phyloP scores from a whole-genome alignment of 1,140 invertebrate species.

The Caenorhabditis brenneri region DNA sequence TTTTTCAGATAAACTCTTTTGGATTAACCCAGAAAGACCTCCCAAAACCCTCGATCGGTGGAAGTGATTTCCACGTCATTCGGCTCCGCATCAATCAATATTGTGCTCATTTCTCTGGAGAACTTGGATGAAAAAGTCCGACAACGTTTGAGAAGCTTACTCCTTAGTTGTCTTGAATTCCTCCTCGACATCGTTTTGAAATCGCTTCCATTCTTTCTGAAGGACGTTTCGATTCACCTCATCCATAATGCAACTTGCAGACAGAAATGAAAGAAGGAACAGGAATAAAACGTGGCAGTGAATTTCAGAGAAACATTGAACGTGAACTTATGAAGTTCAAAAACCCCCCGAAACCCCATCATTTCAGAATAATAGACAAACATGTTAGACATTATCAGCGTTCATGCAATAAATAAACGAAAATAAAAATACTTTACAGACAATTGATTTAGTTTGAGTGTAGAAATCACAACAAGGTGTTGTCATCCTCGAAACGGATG shows the following conservation, averaged over 20 bases:
- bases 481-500: slow-evolving; percentile 3
- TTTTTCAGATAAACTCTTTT: background rate
- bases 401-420: slow-evolving; percentile 28
- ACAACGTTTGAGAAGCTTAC: background rate
- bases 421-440: slow-evolving; percentile 39
- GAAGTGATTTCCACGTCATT: background rate
- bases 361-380: too few species aligned
- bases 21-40: background rate
- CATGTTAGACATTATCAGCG: background rate
- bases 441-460: background rate
- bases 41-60: background rate
- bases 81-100: background rate
- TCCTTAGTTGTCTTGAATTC: background rate
- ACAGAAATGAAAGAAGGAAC: background rate
- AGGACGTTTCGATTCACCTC: background rate
- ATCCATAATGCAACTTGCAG: background rate
- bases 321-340: too few species aligned
- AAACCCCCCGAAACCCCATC: too few species aligned
- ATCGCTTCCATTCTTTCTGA: background rate
- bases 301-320: too few species aligned
- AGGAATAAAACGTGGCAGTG: too few species aligned
- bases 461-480: slow-evolving; percentile 29
- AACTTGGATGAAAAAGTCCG: background rate
- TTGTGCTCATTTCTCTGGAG: background rate
- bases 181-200: background rate